Evolutionary conservation across 1,140 invertebrate genomes (phyloP), one percentile per base, ranked within the genome.

Genomic region (Lordiphosa stackelbergi): DNA sequence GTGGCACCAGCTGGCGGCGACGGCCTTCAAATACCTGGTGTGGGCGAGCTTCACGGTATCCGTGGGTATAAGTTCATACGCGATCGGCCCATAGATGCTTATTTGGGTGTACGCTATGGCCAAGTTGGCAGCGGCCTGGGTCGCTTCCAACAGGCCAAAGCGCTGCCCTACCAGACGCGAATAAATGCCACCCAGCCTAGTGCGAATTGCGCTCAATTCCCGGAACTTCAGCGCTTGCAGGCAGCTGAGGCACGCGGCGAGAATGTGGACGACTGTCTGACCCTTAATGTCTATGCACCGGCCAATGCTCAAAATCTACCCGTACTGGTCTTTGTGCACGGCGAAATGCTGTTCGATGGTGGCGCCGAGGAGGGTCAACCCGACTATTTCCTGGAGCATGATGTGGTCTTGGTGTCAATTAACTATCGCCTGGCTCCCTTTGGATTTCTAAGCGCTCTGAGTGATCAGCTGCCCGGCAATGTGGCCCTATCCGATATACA

Each of bases 361-460:
- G 66, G 79, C 7, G 58, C 91, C 0, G 91, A 91, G 52, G 91
- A 90, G 2, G 93, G 93, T 56, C 92, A 92, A 5, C 93, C 94
- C 0, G 92, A 95, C 63, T 92, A 92, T 66, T 86, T 97, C 1
- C 88, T 96, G 4, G 93, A 95, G 49, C 89, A 91, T 47, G 93
- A 95, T 62, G 89, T 96, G 0, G 85, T 97, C 4, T 88, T 96
- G 0, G 93, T 96, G 2, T 92, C 93, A 0, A 88, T 93, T 0
- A 96, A 97, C 85, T 97, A 95, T 77, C 91, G 95, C 86, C 90
- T 94, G 60, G 91, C 90, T n/a, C 89, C 89, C 0, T 88, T 90
- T 40, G 90, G 90, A 83, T 90, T 90, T 59, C 71, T 90, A 57
- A 91, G 78, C 16, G 90, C 88, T 56, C 88, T 85, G 54, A 87